Conservation (phyloP, 1,140 invertebrate genomes). For the Meloidogyne chitwoodi region DNA sequence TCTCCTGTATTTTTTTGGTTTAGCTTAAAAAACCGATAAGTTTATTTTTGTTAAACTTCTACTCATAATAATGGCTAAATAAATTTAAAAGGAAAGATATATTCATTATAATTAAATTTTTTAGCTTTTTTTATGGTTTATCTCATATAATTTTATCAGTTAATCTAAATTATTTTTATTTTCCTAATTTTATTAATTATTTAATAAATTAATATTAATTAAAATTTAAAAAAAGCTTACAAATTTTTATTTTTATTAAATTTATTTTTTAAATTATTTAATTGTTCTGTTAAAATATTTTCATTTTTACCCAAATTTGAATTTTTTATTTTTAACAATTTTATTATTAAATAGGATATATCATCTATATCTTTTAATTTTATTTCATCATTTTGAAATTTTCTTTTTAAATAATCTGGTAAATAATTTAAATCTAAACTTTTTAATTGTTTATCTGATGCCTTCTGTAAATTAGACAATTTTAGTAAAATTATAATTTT, state of each 20-base stretch:
- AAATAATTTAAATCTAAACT: background rate
- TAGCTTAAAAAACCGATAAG: no score
- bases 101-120: no score
- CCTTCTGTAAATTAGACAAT: background rate
- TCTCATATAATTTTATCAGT: no score
- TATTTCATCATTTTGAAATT: background rate
- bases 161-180: no score
- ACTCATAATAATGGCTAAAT: no score
- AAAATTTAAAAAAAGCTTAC: background rate
- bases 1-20: no score
- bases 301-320: background rate
- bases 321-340: background rate
- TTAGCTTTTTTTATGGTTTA: no score
- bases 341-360: background rate
- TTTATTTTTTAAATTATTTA: background rate
- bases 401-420: background rate
- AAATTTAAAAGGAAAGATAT: no score
- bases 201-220: no score
- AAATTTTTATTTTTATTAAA: background rate
- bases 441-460: background rate
- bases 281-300: background rate
- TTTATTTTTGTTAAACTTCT: no score
- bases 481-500: background rate
- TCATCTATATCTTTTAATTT: background rate
- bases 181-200: no score